A percentile compares a stretch with the other conserved stretches of the same genome.
Conservation (phyloP, 2,888 invertebrate species). For the Rutpela maculata region DNA sequence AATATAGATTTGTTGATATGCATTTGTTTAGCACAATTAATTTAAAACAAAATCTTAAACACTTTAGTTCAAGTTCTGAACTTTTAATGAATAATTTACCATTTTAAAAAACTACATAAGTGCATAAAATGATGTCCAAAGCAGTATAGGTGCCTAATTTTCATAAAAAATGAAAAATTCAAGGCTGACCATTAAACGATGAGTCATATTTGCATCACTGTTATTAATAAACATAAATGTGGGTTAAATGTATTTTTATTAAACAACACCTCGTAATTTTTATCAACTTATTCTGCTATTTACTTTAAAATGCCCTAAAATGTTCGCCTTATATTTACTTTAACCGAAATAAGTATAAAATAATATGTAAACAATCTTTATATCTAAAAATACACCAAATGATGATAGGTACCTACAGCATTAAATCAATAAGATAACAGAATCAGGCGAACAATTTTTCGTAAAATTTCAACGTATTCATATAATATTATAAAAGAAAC, state of each 20-base stretch:
- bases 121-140: not conserved
- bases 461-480: not conserved
- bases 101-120: not conserved
- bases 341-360: not conserved
- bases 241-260: conserved; percentile 43
- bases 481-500: conserved; percentile 7
- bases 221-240: conserved; percentile 58
- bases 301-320: not conserved
- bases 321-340: not conserved
- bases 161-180: conserved; percentile 42
- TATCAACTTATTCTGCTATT: not conserved
- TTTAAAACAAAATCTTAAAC: too few relatives aligned
- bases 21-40: too few relatives aligned
- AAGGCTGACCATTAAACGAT: conserved; percentile 54
- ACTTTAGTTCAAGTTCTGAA: too few relatives aligned
- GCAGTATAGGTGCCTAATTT: conserved; percentile 8
- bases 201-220: conserved; percentile 58
- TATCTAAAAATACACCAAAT: conserved; percentile 14
- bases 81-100: too few relatives aligned
- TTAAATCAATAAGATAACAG: conserved; percentile 18
- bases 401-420: not conserved
- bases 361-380: conserved; percentile 1
- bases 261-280: conserved; percentile 29
- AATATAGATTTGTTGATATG: too few relatives aligned
- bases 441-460: not conserved